A percentile compares a stretch with the other conserved stretches of the same genome.
phyloP scores from a whole-genome alignment of 2,797 vertebrate species.

The Steatocranus sp. region DNA sequence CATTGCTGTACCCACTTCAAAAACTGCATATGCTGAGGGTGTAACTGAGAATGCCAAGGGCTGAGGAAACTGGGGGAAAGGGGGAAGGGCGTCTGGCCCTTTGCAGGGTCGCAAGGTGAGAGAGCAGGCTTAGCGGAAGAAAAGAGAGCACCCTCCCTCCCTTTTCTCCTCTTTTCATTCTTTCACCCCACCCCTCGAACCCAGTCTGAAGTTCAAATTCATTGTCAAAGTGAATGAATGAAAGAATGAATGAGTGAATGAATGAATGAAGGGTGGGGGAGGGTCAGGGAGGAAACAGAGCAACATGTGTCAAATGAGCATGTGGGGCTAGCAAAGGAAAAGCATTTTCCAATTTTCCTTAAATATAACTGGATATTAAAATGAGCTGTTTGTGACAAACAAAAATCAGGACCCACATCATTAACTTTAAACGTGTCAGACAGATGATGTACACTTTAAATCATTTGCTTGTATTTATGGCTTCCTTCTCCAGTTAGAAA shows the following conservation, averaged over 20 bases:
- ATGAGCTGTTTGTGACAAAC: background rate
- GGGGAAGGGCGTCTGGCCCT: slow-evolving; percentile 19
- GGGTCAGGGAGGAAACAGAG: background rate
- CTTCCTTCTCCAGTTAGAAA: background rate
- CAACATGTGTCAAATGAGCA: slow-evolving; percentile 25
- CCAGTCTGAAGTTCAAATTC: slow-evolving; percentile 63
- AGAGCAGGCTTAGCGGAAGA: slow-evolving; percentile 40
- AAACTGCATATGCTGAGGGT: background rate
- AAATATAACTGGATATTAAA: background rate
- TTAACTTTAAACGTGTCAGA: background rate
- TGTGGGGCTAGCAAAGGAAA: background rate
- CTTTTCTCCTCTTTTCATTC: slow-evolving; percentile 25
- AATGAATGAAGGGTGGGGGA: slow-evolving; percentile 20
- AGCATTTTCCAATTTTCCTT: background rate
- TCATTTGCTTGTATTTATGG: background rate
- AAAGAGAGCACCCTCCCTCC: slow-evolving; percentile 25
- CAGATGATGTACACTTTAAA: background rate
- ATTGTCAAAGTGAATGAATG: slow-evolving; percentile 45
- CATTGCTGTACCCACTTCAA: background rate
- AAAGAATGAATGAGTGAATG: slow-evolving; percentile 13
- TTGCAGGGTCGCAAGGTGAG: slow-evolving; percentile 63
- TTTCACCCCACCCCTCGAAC: background rate
- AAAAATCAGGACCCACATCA: background rate
- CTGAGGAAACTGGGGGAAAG: background rate
- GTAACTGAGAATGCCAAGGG: background rate